Percentiles rank a stretch among this genome's conserved stretches.
Conservation (phyloP, 2,888 invertebrate genomes). For the Lithodes maja region DNA sequence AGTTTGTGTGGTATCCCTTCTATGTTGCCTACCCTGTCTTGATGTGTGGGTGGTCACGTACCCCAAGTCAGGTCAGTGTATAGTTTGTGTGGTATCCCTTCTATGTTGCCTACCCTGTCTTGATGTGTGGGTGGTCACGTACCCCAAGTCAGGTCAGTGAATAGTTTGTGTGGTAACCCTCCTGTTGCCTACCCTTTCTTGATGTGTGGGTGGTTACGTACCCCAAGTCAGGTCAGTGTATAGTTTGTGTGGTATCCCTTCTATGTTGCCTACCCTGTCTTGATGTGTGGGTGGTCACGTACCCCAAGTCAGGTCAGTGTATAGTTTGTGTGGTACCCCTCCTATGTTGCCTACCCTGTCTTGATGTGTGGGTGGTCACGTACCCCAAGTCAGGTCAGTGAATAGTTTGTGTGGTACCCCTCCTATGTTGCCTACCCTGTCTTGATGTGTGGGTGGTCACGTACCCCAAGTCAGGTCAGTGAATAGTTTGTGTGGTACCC, state of each 20-base stretch:
- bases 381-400: too few relatives aligned
- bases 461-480: slow-evolving; percentile 64
- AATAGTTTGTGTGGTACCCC: slow-evolving; percentile 26
- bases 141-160: slow-evolving; percentile 28
- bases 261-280: slow-evolving; percentile 46
- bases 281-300: slow-evolving; percentile 56
- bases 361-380: too few relatives aligned
- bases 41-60: slow-evolving; percentile 60
- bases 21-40: slow-evolving; percentile 44
- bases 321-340: neutral
- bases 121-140: too few relatives aligned
- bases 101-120: too few relatives aligned
- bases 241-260: slow-evolving; percentile 50
- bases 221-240: too few relatives aligned
- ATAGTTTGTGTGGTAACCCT: neutral
- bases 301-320: slow-evolving; percentile 61
- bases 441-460: slow-evolving; percentile 56
- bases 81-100: neutral
- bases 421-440: slow-evolving; percentile 43
- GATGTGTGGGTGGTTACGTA: too few relatives aligned
- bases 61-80: slow-evolving; percentile 58
- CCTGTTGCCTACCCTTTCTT: too few relatives aligned
- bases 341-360: too few relatives aligned
- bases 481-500: neutral
- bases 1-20: slow-evolving; percentile 28